Base-by-base conservation (phyloP, 2,797 vertebrate species). In the Linurgus olivaceus region DNA sequence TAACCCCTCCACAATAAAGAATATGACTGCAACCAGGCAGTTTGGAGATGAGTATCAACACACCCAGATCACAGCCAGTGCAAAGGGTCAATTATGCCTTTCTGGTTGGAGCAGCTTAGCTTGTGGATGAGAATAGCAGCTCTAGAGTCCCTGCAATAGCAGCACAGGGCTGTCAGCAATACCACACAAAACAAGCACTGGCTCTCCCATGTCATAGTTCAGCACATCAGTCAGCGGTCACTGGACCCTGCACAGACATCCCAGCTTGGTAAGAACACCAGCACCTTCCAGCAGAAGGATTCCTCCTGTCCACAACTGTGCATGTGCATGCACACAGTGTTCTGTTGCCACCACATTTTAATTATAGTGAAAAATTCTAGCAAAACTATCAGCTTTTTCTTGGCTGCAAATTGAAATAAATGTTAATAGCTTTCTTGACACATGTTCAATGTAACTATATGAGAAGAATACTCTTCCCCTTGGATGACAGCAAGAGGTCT, bases 1-100 rank as follows among this genome's bases (percentile, higher is more conserved):
- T 86, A 94, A 86, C 7, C 24, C 24, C 42, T 83, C 21, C 72
- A 87, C 61, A 77, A 52, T 17, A 94, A 59, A 40, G 75, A 94
- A 65, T 45, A 65, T 1, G 12, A 74, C 48, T 67, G 45, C 52
- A 74, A 24, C n/a, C 14, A 55, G 33, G 40, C 74, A 75, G 42
- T 83, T 50, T 61, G 62, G 65, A 83, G 72, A 33, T 4, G 7
- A 91, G 33, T 45, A 85, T 55, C 35, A 24, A 63, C 52, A 52
- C n/a, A 80, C 17, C 5, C 55, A 78, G 44, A 62, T 35, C 83
- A 76, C 26, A 89, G 51, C 16, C 23, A 15, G 40, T 5, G 9
- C 38, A 17, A 87, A 70, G 57, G 81, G 45, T 74, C 65, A 83
- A 11, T 74, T 33, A 50, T 6, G 15, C 25, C 68, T 50, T 66